Evolutionary conservation across 2,797 vertebrate species (phyloP), one percentile per base, ranked within the genome.

Genomic region (Cephalopachus bancanus): DNA sequence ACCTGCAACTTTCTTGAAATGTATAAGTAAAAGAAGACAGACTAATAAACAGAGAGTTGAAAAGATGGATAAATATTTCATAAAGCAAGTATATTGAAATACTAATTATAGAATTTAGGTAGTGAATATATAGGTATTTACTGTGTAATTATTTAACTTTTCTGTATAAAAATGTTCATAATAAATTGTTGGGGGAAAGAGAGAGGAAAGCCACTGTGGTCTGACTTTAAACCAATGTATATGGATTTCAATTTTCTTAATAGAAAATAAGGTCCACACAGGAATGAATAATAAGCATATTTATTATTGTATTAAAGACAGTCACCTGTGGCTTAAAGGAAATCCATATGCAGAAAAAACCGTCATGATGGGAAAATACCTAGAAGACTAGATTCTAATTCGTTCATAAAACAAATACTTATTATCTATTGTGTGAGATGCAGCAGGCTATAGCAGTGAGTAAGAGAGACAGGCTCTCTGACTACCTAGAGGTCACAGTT

Each of bases 21-120:
- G 7, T 75, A 55, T 51, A 60, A 55, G 33, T 57, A 72, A 83
- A 78, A 84, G 16, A 81, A 79, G 83, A 69, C 26, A 10, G 19
- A 84, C 19, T 44, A 17, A 80, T 14, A 60, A 81, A 92, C 11
- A 55, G 24, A 90, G 3, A 15, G 15, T 30, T 81, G 14, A 12
- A 26, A 1, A 67, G 55, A 67, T 28, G 6, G 24, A 69, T 0
- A 71, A 30, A 55, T 33, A 75, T 55, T 84, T 89, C 44, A 62
- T 83, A 91, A 83, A 76, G 11, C 51, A 91, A 59, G 24, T 26
- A 37, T 19, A 75, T 94, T 65, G 57, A 96, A 83, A 78, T 76
- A 14, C 24, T 76, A 94, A 28, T 19, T 30, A 14, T 1, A 51
- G 57, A 72, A 78, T 83, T 33, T 69, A 65, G 20, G 72, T 60